These are phyloP conservation scores for Gordius sp. DNA, from an alignment of 2,888 invertebrate species.

Conservation along the genomic window DNA sequence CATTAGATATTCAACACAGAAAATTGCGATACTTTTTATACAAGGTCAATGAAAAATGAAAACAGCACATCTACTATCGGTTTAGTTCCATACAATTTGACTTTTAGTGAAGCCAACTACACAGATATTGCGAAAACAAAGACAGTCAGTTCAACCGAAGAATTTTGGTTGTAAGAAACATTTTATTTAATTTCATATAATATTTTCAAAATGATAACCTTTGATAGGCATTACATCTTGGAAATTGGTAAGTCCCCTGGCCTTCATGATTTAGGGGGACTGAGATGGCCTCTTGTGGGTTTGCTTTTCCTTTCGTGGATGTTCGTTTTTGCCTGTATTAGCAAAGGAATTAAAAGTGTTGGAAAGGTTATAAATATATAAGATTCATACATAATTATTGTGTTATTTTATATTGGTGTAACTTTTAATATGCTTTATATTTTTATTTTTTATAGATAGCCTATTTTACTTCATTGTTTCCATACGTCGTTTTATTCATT, in stretches of 20 bases:
- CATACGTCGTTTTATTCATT: slow-evolving; percentile 8
- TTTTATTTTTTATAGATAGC: background rate
- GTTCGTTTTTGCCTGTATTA: background rate
- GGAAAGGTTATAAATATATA: slow-evolving; percentile 10
- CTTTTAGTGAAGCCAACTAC: background rate
- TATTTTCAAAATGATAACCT: background rate
- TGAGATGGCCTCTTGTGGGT: background rate
- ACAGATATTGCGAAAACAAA: slow-evolving; percentile 21
- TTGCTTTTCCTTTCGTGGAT: background rate
- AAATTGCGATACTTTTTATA: too few species aligned
- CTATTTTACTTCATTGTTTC: background rate
- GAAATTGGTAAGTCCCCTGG: background rate
- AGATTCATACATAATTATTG: background rate
- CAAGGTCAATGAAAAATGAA: too few species aligned
- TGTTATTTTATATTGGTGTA: background rate
- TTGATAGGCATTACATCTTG: background rate
- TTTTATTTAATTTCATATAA: background rate
- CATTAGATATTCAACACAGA: too few species aligned
- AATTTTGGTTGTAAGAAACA: background rate
- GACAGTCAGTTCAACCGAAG: background rate
- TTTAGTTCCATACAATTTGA: too few species aligned
- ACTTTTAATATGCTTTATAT: background rate
- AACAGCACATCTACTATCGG: background rate
- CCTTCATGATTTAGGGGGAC: background rate
- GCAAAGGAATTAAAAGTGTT: background rate